Percentiles rank a stretch among this genome's conserved stretches.
Evolutionary conservation across 2,888 invertebrate genomes (phyloP).

Genomic region (Andrena fulva): DNA sequence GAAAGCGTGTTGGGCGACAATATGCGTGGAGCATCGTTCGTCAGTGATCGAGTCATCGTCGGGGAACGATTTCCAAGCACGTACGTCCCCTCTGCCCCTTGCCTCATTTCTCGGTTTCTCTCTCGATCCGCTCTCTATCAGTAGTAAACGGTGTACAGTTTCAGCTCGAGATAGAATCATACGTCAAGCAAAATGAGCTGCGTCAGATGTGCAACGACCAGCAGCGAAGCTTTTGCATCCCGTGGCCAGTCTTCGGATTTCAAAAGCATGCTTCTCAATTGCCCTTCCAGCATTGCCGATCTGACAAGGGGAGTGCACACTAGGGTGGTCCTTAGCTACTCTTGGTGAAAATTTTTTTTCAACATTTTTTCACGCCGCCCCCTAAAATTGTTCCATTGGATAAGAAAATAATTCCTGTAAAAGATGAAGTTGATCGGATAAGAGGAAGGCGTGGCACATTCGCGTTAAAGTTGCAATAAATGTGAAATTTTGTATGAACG

Average conservation of each 20-base stretch:
- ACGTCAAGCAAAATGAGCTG: constrained; percentile 43
- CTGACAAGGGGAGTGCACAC: neutral
- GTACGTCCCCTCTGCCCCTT: constrained; percentile 32
- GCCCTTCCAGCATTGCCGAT: constrained; percentile 7
- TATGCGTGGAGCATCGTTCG: constrained; percentile 29
- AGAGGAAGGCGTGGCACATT: no score
- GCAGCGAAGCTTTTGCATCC: constrained; percentile 37
- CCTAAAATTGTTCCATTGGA: no score
- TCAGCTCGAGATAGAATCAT: constrained; percentile 68
- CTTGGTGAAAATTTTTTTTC: no score
- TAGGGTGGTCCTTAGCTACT: no score
- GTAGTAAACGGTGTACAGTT: constrained; percentile 60
- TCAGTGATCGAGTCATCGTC: constrained; percentile 67
- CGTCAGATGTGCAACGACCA: constrained; percentile 46
- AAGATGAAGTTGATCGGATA: no score
- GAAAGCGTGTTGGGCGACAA: constrained; percentile 21
- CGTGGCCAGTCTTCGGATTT: constrained; percentile 47
- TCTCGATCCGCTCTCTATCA: constrained; percentile 41
- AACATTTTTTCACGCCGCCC: no score
- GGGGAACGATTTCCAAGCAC: constrained; percentile 64
- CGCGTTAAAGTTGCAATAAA: no score
- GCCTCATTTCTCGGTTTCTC: constrained; percentile 35
- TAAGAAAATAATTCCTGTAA: no score
- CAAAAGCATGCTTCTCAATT: constrained; percentile 7
- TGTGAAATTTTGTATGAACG: no score